These are phyloP conservation scores for Mesocentrotus franciscanus DNA, from an alignment of 53 echinoderm and acorn worm genomes.

Conservation along the genomic window DNA sequence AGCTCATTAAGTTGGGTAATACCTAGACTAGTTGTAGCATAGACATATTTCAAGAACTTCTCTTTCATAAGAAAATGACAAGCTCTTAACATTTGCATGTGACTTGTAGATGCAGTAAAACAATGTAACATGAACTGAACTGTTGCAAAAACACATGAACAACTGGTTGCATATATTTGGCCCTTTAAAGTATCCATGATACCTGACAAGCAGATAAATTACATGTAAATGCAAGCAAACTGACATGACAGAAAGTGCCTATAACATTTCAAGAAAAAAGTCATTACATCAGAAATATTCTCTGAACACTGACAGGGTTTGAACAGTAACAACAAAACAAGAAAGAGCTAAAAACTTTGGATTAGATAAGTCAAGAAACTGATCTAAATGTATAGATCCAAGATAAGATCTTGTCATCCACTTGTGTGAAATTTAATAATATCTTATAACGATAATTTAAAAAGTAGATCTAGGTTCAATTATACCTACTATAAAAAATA, in stretches of 20 bases:
- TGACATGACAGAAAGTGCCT: neutral
- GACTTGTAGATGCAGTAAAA: neutral
- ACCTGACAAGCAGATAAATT: neutral
- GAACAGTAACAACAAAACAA: neutral
- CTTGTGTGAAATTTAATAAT: neutral
- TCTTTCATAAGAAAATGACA: neutral
- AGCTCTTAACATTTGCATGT: neutral
- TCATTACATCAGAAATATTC: neutral
- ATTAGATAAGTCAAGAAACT: neutral
- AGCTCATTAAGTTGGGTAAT: neutral
- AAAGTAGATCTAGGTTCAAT: neutral
- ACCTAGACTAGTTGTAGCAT: neutral
- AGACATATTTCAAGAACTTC: neutral
- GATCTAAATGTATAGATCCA: neutral
- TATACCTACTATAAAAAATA: neutral
- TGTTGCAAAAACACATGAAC: neutral
- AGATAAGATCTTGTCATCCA: neutral
- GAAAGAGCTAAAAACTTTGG: neutral
- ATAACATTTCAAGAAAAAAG: neutral
- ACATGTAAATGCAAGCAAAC: neutral
- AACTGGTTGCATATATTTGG: slow-evolving; percentile 17
- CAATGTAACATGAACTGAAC: neutral
- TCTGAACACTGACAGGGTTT: neutral
- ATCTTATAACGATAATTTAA: neutral
- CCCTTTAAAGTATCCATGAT: neutral